Base-by-base conservation (phyloP, 2,113 vertebrate genomes). In the Dipodomys stephensi region DNA sequence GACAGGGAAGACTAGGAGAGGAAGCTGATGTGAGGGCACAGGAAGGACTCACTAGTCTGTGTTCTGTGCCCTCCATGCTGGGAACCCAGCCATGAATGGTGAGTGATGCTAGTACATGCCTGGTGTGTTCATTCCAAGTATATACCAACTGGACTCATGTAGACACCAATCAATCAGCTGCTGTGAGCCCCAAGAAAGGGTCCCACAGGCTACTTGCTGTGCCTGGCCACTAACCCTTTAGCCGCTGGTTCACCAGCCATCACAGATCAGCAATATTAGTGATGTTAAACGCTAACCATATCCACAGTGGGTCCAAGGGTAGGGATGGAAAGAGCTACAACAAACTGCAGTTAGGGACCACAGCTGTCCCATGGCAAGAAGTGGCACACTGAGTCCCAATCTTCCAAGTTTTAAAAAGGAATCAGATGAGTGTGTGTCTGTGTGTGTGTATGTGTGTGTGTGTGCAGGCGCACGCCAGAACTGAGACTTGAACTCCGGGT, bases 331-430 rank as follows among this genome's bases (percentile, higher is more conserved):
- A 78, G 19, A 69, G 46, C 30, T 13, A 1, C 0, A 62, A 72
- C 39, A 71, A 91, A n/a, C 67, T 2, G 35, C 4, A 2, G 35
- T 84, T 27, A 83, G 92, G 30, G 30, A 23, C 78, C n/a, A 60
- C 22, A 46, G 46, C 23, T 74, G 39, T 80, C 62, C 84, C 15
- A 2, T 19, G 79, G 62, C 62, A 15, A 0, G 22, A 71, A 30
- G 53, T 23, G 2, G 35, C 27, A 22, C n/a, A 8, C 5, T 64
- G 60, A 83, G 44, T 87, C 62, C 27, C 12, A 13, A 60, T 49
- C 16, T 67, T 78, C 49, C 8, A 12, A 46, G 49, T 88, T 94
- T 94, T 87, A 22, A 93, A 65, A 60, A 73, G 27, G 23, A 90
- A 25, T 81, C n/a, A 28, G 1, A 82, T 49, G 67, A 35, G 25